Percentiles rank a stretch among this genome's conserved stretches.
Evolutionary conservation across 2,797 vertebrate genomes (phyloP).

Genomic region (Mionectes olivaceus): DNA sequence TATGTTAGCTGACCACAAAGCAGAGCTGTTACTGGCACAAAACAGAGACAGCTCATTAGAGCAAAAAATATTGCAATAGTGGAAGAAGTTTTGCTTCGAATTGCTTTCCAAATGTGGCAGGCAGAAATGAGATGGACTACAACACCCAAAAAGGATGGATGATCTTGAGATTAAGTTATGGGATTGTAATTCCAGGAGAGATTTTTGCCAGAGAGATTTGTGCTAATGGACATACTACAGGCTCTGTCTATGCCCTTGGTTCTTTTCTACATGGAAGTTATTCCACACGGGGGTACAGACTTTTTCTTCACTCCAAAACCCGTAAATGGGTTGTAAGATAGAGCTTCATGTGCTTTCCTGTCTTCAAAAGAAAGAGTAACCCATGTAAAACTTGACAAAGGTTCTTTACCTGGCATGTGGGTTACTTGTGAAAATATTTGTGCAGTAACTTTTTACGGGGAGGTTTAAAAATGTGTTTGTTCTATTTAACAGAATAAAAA

Average conservation of each 20-base stretch:
- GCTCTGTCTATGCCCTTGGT: not conserved
- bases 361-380: not conserved
- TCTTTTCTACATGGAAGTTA: not conserved
- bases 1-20: conserved; percentile 44
- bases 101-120: conserved; percentile 52
- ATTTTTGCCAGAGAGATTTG: not conserved
- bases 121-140: conserved; percentile 11
- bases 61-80: conserved; percentile 25
- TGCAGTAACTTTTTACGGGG: conserved; percentile 30
- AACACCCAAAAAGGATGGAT: conserved; percentile 23
- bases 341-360: not conserved
- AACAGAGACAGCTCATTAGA: conserved; percentile 56
- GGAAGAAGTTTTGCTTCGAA: conserved; percentile 45
- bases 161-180: not conserved
- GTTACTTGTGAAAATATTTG: conserved; percentile 64
- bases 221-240: not conserved
- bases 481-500: conserved; percentile 53
- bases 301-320: not conserved
- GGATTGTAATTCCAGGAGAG: conserved; percentile 10
- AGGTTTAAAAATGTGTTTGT: conserved; percentile 48
- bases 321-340: not conserved
- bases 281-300: not conserved
- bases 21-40: conserved; percentile 57
- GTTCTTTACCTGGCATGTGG: conserved; percentile 15
- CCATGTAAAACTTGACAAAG: not conserved